These are phyloP conservation scores for Cecidostiba fungosa DNA, from an alignment of 2,888 invertebrate species.

Conservation along the genomic window DNA sequence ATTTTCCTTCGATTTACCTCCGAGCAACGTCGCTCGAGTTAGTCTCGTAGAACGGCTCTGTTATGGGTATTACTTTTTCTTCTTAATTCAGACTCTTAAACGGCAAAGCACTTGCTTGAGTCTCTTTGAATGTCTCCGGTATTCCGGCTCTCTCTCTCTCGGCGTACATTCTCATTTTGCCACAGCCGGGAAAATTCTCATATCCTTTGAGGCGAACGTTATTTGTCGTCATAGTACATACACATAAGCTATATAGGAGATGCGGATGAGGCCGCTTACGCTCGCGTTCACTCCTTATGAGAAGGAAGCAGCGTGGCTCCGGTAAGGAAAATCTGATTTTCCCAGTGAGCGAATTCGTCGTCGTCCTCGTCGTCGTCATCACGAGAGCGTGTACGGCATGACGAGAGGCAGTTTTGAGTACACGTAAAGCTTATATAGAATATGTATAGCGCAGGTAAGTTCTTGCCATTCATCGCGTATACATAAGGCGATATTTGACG, in stretches of 20 bases:
- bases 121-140: conserved; percentile 42
- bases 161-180: conserved; percentile 35
- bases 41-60: neutral
- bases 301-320: neutral
- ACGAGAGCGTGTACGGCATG: neutral
- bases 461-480: neutral
- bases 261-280: conserved; percentile 7
- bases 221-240: conserved; percentile 45
- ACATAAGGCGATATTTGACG: conserved; percentile 36
- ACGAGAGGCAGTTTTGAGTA: neutral
- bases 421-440: neutral
- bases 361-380: neutral
- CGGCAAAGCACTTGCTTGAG: conserved; percentile 48
- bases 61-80: neutral
- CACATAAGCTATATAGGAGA: conserved; percentile 44
- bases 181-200: conserved; percentile 20
- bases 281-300: conserved; percentile 17
- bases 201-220: conserved; percentile 49
- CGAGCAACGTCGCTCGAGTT: neutral
- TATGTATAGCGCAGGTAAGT: neutral
- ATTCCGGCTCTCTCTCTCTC: too few relatives aligned
- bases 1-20: conserved; percentile 51
- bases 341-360: conserved; percentile 3
- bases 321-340: conserved; percentile 37
- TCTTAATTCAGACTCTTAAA: conserved; percentile 54